These are phyloP conservation scores for Eubasilissa regina DNA, from an alignment of 1,140 invertebrate species.

Conservation along the genomic window DNA sequence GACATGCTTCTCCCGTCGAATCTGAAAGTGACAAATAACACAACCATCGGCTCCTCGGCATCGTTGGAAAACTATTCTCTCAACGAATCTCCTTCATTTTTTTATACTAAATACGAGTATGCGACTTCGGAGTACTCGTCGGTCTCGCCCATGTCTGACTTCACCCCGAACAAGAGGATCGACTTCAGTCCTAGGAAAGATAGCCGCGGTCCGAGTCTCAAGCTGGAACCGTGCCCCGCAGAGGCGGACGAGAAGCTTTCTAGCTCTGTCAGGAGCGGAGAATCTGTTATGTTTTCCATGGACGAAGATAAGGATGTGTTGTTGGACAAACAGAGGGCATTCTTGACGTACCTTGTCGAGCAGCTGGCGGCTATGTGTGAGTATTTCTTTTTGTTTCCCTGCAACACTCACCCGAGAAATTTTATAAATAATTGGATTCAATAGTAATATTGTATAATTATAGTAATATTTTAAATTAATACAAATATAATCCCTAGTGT, in stretches of 20 bases:
- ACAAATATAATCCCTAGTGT: no score
- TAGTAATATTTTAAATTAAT: no score
- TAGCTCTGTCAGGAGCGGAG: constrained; percentile 42
- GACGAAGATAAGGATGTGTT: constrained; percentile 57
- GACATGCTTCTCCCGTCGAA: constrained; percentile 14
- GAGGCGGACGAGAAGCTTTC: constrained; percentile 30
- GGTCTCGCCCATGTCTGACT: constrained; percentile 44
- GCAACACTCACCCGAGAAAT: no score
- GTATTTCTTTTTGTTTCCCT: constrained; percentile 51
- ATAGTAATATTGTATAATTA: no score
- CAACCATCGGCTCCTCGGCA: not conserved
- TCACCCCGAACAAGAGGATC: not conserved
- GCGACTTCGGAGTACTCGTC: constrained; percentile 37
- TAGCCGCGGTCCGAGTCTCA: not conserved
- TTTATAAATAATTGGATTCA: no score
- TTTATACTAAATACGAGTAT: not conserved
- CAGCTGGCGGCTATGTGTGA: constrained; percentile 68
- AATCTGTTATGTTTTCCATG: constrained; percentile 50
- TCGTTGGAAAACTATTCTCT: constrained; percentile 38
- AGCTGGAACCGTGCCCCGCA: constrained; percentile 20
- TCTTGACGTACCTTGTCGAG: constrained; percentile 68
- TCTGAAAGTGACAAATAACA: not conserved
- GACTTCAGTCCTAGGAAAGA: not conserved
- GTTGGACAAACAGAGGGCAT: constrained; percentile 65
- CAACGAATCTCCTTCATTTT: constrained; percentile 17